A percentile compares a stretch with the other conserved stretches of the same genome.
phyloP scores from a whole-genome alignment of 2,888 invertebrate species.

The Trissonchulus latispiculum region DNA sequence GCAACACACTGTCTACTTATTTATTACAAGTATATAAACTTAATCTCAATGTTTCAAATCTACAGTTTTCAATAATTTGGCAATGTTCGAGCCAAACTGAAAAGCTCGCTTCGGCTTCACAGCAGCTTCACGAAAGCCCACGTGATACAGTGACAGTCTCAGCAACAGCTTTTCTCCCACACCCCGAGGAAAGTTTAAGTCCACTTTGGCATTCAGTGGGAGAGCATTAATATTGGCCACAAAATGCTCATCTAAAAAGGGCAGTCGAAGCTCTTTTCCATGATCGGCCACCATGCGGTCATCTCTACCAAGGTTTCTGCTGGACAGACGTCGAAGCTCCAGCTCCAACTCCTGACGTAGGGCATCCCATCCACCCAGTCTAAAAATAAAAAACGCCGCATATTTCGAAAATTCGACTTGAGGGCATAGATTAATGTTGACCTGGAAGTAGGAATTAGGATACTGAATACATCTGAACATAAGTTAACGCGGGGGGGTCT shows the following conservation, averaged over 20 bases:
- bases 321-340: conserved; percentile 74
- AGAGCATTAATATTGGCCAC: conserved; percentile 50
- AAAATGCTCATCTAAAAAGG: conserved; percentile 55
- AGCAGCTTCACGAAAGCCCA: conserved; percentile 48
- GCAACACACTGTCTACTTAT: no score
- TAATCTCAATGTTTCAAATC: no score
- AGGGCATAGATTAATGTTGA: no score
- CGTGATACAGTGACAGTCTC: conserved; percentile 49
- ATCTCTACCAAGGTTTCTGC: conserved; percentile 84
- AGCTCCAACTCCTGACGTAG: conserved; percentile 57
- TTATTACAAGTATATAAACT: no score
- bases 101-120: conserved; percentile 77
- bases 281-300: conserved; percentile 78
- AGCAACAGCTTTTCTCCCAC: conserved; percentile 86
- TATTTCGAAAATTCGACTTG: no score
- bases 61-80: conserved; percentile 60
- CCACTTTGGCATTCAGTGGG: conserved; percentile 26
- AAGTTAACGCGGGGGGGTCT: no score
- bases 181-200: conserved; percentile 51
- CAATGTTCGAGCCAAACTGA: conserved; percentile 93
- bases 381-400: neutral
- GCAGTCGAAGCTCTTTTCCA: conserved; percentile 62
- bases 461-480: no score
- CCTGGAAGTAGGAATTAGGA: no score
- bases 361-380: conserved; percentile 44